Evolutionary conservation across 2,113 vertebrate species (phyloP).

Genomic region (Pan troglodytes): NHGRI_mPanTro3-v2.1_pri NC_072421.2:39730001-39730500

Average conservation of each 20-base stretch:
- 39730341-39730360: not conserved
- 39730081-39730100: too few relatives aligned
- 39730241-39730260: not conserved
- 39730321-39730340: not conserved
- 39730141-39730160: too few relatives aligned
- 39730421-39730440: not conserved
- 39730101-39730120: too few relatives aligned
- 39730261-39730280: not conserved
- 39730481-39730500: not conserved
- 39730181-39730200: too few relatives aligned
- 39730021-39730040: too few relatives aligned
- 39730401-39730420: not conserved
- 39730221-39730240: not conserved
- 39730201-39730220: too few relatives aligned
- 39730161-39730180: too few relatives aligned
- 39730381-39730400: not conserved
- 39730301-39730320: not conserved
- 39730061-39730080: too few relatives aligned
- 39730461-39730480: not conserved
- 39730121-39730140: too few relatives aligned
- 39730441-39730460: not conserved
- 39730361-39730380: not conserved
- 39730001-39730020: too few relatives aligned
- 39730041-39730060: too few relatives aligned
- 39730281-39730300: not conserved